phyloP scores from a whole-genome alignment of 2,113 vertebrate genomes.

The Gadus macrocephalus region DNA sequence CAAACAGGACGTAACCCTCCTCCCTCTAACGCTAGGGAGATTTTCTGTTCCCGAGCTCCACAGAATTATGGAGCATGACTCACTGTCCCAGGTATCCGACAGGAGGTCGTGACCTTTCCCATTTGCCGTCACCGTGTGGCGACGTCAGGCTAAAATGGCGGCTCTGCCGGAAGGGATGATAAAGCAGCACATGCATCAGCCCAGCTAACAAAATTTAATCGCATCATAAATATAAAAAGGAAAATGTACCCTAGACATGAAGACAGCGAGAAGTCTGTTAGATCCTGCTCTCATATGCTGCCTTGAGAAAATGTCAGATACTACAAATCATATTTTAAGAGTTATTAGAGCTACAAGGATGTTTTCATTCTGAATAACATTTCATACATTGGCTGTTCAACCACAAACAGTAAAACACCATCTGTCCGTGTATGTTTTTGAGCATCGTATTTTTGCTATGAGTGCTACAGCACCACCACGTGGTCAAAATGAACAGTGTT shows the following conservation, averaged over 20 bases:
- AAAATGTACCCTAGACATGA: constrained; percentile 29
- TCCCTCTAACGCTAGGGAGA: constrained; percentile 23
- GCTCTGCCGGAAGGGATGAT: background rate
- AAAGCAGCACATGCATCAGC: constrained; percentile 9
- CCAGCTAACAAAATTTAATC: constrained; percentile 16
- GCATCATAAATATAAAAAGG: constrained; percentile 21
- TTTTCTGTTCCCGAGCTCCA: constrained; percentile 22
- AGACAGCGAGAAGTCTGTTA: background rate
- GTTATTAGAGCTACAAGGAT: too few relatives aligned
- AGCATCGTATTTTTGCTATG: too few relatives aligned
- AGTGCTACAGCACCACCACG: too few relatives aligned
- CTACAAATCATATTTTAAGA: background rate
- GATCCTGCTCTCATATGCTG: too few relatives aligned
- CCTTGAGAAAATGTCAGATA: background rate
- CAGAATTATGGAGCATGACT: constrained; percentile 5
- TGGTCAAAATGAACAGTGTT: too few relatives aligned
- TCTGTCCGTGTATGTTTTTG: background rate
- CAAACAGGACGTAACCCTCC: too few relatives aligned
- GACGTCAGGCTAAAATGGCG: constrained; percentile 31
- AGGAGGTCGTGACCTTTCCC: constrained; percentile 39
- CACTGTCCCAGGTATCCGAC: background rate
- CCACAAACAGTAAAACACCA: too few relatives aligned
- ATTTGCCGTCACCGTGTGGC: constrained; percentile 10
- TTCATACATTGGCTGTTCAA: too few relatives aligned
- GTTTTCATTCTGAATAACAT: too few relatives aligned